Base-by-base conservation (phyloP, 37 sponge, comb jelly and placozoan genomes). In the Dysidea cf. avara region DNA sequence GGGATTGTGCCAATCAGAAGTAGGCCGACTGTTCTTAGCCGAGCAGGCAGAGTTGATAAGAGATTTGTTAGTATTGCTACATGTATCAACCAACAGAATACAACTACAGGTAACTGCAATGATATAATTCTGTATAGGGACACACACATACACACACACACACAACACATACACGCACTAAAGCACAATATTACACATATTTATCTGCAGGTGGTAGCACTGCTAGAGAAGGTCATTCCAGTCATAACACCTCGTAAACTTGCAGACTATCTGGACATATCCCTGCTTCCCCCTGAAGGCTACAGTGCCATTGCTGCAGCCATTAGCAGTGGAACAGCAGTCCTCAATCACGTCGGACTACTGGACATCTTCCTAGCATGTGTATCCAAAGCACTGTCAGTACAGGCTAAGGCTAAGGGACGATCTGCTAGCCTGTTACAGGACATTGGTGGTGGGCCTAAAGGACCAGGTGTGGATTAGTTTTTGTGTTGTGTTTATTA, bases 291-390 rank as follows among this genome's bases (percentile, higher is more conserved):
- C 25, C 87, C 87, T 3, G 55, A 85, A 18, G 94, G 90, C 50
- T 93, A 88, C 71, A 78, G 81, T 46, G 94, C 90, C 63, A 85
- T 93, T 34, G 86, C 83, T 16, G 86, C 88, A 34, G 94, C 94
- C 20, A 78, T 84, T 51, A 90, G 73, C 81, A 70, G 86, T 55
- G 33, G 16, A 18, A 78, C 85, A 14, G 52, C 81, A 46, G 63
- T 76, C 38, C 62, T 81, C 56, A 81, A 85, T 63, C 82, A 81
- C 58, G 59, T 85, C 28, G 96, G 89, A 14, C 43, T 95, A 43
- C 80, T 95, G 43, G 96, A 95, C 85, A 75, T 63, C 66, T 60
- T 95, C 28, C 91, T 95, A 1, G 82, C 89, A 28, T 53, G 79
- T 57, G 66, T 95, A 3, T 59, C 80, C 35, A 94, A 91, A 71